Conservation (phyloP, 2,113 vertebrate species). For the Dasyornis broadbenti region DNA sequence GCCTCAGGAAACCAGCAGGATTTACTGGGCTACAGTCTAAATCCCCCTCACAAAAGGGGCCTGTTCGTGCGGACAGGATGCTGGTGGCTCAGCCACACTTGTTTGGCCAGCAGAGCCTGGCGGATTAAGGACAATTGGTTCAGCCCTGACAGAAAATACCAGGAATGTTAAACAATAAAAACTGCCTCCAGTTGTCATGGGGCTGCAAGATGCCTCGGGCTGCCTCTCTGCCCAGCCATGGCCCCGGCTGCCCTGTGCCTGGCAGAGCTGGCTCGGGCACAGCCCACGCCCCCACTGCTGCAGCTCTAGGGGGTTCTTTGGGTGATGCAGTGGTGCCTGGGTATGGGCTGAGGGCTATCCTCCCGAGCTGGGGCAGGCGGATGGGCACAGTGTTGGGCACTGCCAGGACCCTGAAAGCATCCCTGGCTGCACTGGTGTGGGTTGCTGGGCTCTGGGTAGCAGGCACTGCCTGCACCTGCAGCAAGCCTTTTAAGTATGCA, state of each 20-base stretch:
- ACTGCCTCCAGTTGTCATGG: slow-evolving; percentile 58
- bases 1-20: slow-evolving; percentile 66
- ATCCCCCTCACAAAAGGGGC: slow-evolving; percentile 69
- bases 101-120: slow-evolving; percentile 69
- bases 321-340: neutral
- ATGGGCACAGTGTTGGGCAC: neutral
- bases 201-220: accelerated
- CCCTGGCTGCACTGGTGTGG: neutral
- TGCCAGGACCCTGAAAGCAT: neutral
- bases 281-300: neutral
- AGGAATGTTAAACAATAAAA: slow-evolving; percentile 74
- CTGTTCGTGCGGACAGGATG: slow-evolving; percentile 68
- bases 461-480: neutral
- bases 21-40: slow-evolving; percentile 65
- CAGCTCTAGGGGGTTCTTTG: neutral
- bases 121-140: slow-evolving; percentile 73
- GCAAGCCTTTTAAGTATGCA: accelerated
- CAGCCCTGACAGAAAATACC: slow-evolving; percentile 71
- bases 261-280: neutral
- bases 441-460: neutral
- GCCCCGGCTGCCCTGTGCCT: neutral
- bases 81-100: slow-evolving; percentile 67
- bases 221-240: neutral
- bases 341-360: neutral
- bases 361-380: accelerated